These are phyloP conservation scores for Prunella strophiata DNA, from an alignment of 2,797 vertebrate genomes.

Conservation along the genomic window DNA sequence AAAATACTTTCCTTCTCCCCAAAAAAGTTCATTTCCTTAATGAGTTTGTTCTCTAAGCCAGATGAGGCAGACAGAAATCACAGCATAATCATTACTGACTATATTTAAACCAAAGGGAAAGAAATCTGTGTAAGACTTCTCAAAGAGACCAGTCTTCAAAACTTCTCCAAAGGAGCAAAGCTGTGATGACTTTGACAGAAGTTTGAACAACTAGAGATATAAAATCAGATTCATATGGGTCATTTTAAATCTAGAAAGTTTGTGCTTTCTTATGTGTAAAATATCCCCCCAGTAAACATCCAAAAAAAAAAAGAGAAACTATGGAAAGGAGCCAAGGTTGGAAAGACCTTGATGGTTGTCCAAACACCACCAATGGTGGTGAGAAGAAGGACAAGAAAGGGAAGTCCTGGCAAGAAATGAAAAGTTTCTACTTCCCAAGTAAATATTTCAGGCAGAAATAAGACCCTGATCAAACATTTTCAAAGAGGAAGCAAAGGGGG, in stretches of 20 bases:
- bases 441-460: background rate
- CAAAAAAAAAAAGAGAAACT: background rate
- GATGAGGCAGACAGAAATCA: background rate
- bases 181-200: background rate
- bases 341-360: background rate
- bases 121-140: background rate
- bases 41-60: background rate
- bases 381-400: background rate
- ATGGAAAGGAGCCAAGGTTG: background rate
- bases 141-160: background rate
- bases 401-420: background rate
- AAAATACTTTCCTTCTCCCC: background rate
- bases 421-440: background rate
- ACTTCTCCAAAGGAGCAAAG: background rate
- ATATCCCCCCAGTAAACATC: background rate
- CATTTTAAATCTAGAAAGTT: background rate
- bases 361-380: background rate
- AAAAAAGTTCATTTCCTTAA: background rate
- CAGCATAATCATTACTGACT: background rate
- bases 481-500: background rate
- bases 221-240: background rate
- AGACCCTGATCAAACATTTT: background rate
- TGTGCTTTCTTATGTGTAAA: background rate
- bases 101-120: background rate
- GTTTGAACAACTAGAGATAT: background rate